Base-by-base conservation (phyloP, 2,888 invertebrate species). In the Cataglyphis rosenhaueri region DNA sequence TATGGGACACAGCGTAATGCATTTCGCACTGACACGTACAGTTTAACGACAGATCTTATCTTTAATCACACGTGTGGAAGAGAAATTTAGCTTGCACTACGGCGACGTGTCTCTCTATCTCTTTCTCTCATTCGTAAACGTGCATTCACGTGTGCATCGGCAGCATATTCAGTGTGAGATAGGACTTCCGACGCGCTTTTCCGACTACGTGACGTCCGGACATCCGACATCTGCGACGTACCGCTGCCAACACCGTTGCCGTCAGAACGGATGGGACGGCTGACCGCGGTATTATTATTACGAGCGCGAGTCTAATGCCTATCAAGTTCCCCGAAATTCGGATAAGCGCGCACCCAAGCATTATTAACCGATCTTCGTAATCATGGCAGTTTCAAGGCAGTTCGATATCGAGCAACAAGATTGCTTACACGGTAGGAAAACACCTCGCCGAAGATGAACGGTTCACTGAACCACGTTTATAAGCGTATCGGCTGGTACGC, bases 171-270 rank as follows among this genome's bases (percentile, higher is more conserved):
- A 29, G 55, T 55, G 70, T 64, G 57, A 55, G 76, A 44, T 59
- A 74, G 85, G 79, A 87, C 83, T 66, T 76, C 83, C 82, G 82
- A 86, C 79, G 82, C 68, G 75, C 64, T 81, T 74, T 81, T 59
- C 76, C 85, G 85, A 73, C 85, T 85, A 87, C 87, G 87, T 85
- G 87, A 85, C 81, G 66, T 87, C 84, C 85, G 87, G 66, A 84
- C 71, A 59, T 85, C 84, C 87, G 86, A 85, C 81, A 83, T 83
- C 78, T 78, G 70, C 78, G 64, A 84, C 62, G 66, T 62, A 48
- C 52, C 64, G 52, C 59, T 68, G 52, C 74, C 71, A 78, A 59
- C 71, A 61, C 59, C 59, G 59, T 48, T 44, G 59, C 70, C 29
- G 52, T 38, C n/a, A 38, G 38, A 21, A 57, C 71, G 55, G 59